These are phyloP conservation scores for Calameuta idolon DNA, from an alignment of 2,888 invertebrate genomes.

Conservation along the genomic window DNA sequence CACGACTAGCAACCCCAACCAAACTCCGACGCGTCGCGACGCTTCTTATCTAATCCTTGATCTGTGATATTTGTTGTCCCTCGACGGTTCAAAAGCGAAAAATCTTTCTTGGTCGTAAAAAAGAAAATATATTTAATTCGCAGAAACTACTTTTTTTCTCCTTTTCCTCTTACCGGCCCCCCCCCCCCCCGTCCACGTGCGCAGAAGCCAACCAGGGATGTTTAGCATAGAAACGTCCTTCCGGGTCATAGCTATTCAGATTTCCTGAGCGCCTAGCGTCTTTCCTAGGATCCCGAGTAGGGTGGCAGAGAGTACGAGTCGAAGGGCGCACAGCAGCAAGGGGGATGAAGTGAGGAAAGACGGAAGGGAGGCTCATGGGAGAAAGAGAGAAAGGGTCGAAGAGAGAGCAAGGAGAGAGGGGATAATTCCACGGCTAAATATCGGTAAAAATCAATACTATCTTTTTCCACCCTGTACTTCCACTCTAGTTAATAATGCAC, in stretches of 20 bases:
- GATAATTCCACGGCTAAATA: slow-evolving; percentile 65
- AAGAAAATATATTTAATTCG: background rate
- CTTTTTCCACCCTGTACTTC: slow-evolving; percentile 53
- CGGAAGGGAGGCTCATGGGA: slow-evolving; percentile 1
- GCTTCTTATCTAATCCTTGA: background rate
- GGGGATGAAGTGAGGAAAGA: slow-evolving; percentile 16
- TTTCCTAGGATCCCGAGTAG: slow-evolving; percentile 19
- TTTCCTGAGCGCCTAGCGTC: slow-evolving; percentile 23
- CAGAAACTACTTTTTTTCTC: background rate
- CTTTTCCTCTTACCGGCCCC: background rate
- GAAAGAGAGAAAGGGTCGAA: slow-evolving; percentile 18
- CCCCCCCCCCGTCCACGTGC: background rate
- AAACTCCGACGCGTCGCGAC: background rate
- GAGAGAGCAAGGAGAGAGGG: slow-evolving; percentile 47
- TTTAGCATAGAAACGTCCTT: slow-evolving; percentile 46
- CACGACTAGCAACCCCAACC: background rate
- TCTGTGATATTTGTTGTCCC: background rate
- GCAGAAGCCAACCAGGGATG: background rate
- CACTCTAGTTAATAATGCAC: slow-evolving; percentile 51
- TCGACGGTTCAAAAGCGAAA: background rate
- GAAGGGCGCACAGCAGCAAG: slow-evolving; percentile 20
- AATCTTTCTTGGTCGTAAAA: no score
- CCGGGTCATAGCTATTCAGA: slow-evolving; percentile 49
- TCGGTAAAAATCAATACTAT: slow-evolving; percentile 65
- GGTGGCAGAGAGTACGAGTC: slow-evolving; percentile 32